These are phyloP conservation scores for Hippotragus niger DNA, from an alignment of 2,113 vertebrate species.

Conservation along the genomic window DNA sequence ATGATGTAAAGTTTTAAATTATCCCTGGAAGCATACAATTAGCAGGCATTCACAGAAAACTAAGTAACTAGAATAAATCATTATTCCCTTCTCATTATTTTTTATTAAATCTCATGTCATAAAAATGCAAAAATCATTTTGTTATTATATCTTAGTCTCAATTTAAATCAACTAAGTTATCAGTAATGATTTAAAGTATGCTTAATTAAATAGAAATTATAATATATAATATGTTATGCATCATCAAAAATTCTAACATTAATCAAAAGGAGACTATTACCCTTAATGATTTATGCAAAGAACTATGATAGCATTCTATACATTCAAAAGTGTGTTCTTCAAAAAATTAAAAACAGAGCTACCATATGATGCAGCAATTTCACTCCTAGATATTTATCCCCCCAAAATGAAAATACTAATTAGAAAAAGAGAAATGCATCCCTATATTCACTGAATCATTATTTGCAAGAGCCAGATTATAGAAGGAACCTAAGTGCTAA, in stretches of 20 bases:
- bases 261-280: background rate
- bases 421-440: background rate
- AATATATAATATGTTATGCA: background rate
- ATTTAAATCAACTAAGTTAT: background rate
- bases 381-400: background rate
- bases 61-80: background rate
- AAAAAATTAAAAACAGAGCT: background rate
- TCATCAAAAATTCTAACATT: background rate
- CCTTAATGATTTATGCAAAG: background rate
- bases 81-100: slow-evolving; percentile 14
- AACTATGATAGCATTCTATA: background rate
- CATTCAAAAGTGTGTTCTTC: background rate
- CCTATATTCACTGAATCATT: background rate
- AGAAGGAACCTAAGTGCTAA: background rate
- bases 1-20: slow-evolving; percentile 27
- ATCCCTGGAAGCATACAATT: slow-evolving; percentile 1
- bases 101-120: background rate
- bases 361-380: background rate
- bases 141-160: background rate
- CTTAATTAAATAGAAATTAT: background rate
- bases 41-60: background rate
- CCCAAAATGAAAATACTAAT: background rate
- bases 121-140: background rate
- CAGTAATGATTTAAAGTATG: background rate
- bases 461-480: background rate